phyloP scores from a whole-genome alignment of 2,888 invertebrate genomes.

The Drosophila monieri region DNA sequence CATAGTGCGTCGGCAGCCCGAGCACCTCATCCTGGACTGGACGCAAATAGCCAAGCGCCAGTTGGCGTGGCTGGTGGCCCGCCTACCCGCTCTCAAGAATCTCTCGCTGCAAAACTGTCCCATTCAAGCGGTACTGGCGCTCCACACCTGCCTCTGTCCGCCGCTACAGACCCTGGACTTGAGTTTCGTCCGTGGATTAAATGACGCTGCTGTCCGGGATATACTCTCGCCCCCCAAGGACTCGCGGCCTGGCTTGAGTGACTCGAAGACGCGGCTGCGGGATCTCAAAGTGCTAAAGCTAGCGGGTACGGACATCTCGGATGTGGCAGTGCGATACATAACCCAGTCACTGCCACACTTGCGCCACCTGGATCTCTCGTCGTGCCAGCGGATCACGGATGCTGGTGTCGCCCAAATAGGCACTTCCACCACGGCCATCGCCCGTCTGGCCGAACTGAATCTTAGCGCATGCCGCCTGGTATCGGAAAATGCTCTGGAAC shows the following conservation, averaged over 20 bases:
- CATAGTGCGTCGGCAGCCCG: slow-evolving; percentile 94
- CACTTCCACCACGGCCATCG: slow-evolving; percentile 88
- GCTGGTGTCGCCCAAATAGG: slow-evolving; percentile 95
- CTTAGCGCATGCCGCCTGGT: slow-evolving; percentile 92
- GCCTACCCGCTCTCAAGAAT: slow-evolving; percentile 92
- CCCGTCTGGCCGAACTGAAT: slow-evolving; percentile 89
- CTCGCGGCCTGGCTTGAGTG: slow-evolving; percentile 90
- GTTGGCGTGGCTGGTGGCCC: slow-evolving; percentile 94
- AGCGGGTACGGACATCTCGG: slow-evolving; percentile 95
- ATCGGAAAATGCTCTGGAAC: slow-evolving; percentile 92
- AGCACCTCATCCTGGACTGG: slow-evolving; percentile 93
- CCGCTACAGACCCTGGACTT: slow-evolving; percentile 91
- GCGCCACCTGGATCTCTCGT: slow-evolving; percentile 91
- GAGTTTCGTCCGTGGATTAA: slow-evolving; percentile 93
- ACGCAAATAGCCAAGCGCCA: slow-evolving; percentile 94
- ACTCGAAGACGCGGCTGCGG: slow-evolving; percentile 90
- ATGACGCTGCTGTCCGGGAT: slow-evolving; percentile 93
- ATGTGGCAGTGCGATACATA: slow-evolving; percentile 89
- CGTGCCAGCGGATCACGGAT: slow-evolving; percentile 94
- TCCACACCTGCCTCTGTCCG: slow-evolving; percentile 92
- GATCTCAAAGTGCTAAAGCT: slow-evolving; percentile 90
- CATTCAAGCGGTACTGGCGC: slow-evolving; percentile 91
- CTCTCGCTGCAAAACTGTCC: slow-evolving; percentile 91
- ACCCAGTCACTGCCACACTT: slow-evolving; percentile 91
- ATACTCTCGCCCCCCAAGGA: slow-evolving; percentile 94